A percentile compares a stretch with the other conserved stretches of the same genome.
Evolutionary conservation across 2,797 vertebrate species (phyloP).

Genomic region (Vultur gryphus): DNA sequence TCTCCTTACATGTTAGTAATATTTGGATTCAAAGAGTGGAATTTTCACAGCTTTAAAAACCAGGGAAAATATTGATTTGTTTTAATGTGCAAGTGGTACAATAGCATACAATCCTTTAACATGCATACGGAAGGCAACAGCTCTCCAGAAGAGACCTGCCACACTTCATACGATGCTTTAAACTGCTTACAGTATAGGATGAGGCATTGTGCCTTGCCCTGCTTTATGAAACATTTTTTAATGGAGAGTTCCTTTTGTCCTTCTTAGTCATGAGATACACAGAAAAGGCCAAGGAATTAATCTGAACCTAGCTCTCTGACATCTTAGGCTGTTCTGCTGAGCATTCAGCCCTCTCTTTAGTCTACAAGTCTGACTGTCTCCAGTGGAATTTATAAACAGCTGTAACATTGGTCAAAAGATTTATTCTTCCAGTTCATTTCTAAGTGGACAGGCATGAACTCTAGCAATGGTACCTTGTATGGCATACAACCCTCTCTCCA

Average conservation of each 20-base stretch:
- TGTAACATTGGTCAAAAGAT: neutral
- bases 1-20: neutral
- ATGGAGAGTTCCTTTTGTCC: neutral
- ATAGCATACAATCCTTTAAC: neutral
- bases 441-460: neutral
- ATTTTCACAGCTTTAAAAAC: neutral
- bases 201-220: neutral
- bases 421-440: neutral
- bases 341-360: neutral
- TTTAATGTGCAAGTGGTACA: neutral
- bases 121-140: neutral
- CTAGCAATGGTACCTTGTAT: neutral
- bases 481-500: neutral
- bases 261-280: neutral
- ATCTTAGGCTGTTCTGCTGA: neutral
- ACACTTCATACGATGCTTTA: neutral
- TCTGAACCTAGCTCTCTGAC: neutral
- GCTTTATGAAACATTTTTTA: neutral
- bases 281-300: neutral
- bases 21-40: neutral
- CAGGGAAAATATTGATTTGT: neutral
- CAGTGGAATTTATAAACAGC: neutral
- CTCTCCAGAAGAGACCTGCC: neutral
- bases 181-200: neutral
- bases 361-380: neutral